Evolutionary conservation across 2,113 vertebrate genomes (phyloP), one percentile per base, ranked within the genome.

Genomic region (Nestor notabilis): DNA sequence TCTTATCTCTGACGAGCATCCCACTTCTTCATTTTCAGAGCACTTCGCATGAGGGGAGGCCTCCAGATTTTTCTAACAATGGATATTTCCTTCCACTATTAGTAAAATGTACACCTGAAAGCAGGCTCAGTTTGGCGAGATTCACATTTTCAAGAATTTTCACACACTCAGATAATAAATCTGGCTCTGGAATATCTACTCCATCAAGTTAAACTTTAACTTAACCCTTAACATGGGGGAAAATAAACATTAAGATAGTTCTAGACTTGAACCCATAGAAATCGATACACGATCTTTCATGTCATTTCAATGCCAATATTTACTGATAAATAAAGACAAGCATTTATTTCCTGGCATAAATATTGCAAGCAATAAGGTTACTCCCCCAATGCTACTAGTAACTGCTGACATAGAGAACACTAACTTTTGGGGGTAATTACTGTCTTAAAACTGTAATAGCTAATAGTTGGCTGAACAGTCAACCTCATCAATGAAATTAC

Each of bases 161-260:
- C 46, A 85, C 13, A 47, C 14, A 46, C 9, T 68, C 29, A 27
- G 64, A 43, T 43, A 83, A 55, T 64, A 70, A 55, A 46, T 31
- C 28, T n/a, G 86, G 79, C 8, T 20, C 49, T 33, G 35, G n/a
- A 69, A 31, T 53, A 78, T 19, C 55, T 74, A 55, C 46, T 98
- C 98, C 94, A 97, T 96, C 96, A 96, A 97, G 43, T 43, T 89
- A 55, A 28, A 66, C 61, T 87, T 58, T 63, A 89, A 24, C 33
- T 46, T 13, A 83, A 53, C 53, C 35, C 29, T 23, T 63, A 47
- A 43, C 1, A 17, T 29, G 11, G 6, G 11, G 5, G 4, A 37
- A 83, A 88, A 85, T 46, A 78, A 87, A 65, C 14, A 52, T 18
- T 50, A 47, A 33, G 39, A 12, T 28, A 91, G 27, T 29, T 63